Conservation (phyloP, 2,888 invertebrate species). For the Trachelus troglodyta region DNA sequence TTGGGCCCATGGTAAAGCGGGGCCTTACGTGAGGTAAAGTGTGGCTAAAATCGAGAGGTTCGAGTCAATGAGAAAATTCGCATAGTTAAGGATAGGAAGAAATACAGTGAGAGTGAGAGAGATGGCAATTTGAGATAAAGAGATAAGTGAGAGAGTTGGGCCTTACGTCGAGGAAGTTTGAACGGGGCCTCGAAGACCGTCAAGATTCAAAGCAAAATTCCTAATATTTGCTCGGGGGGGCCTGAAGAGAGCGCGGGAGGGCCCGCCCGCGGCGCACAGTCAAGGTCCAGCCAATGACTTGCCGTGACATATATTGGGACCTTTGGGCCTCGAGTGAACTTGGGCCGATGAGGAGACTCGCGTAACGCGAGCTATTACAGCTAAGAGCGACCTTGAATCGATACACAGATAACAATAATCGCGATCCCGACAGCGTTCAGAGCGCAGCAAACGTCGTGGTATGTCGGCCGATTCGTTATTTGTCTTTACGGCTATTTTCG, state of each 20-base stretch:
- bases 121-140: not conserved
- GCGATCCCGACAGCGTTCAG: not conserved
- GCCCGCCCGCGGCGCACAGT: constrained; percentile 45
- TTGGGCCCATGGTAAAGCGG: not conserved
- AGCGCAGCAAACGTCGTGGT: not conserved
- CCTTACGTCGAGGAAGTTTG: constrained; percentile 7
- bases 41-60: too few species aligned
- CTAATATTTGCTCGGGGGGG: constrained; percentile 37
- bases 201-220: constrained; percentile 28
- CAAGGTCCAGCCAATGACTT: constrained; percentile 56
- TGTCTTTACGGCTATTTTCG: not conserved
- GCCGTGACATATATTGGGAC: constrained; percentile 57
- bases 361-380: not conserved
- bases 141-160: not conserved
- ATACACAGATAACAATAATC: not conserved
- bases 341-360: not conserved
- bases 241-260: constrained; percentile 24
- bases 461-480: not conserved
- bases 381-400: not conserved
- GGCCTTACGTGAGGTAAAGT: too few species aligned
- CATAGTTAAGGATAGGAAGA: too few species aligned
- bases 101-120: too few species aligned
- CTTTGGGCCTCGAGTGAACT: constrained; percentile 15
- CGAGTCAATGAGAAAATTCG: too few species aligned
- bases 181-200: not conserved